phyloP scores from a whole-genome alignment of 2,888 invertebrate species.

The Onchidella celtica region DNA sequence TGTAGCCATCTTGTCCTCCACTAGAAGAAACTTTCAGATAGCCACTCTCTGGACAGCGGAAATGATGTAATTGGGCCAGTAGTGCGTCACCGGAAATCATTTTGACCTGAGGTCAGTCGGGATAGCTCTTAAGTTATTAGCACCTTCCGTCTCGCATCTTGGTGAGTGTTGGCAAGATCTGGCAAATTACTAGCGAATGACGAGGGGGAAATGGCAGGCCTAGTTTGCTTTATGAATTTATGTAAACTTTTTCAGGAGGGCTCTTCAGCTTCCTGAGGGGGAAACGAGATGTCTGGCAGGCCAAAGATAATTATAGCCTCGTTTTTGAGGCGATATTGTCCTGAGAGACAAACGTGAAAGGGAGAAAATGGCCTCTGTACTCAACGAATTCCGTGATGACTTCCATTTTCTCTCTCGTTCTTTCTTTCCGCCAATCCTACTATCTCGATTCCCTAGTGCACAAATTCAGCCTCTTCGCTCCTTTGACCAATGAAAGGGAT shows the following conservation, averaged over 20 bases:
- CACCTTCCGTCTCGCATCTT: not conserved
- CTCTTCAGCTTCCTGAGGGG: not conserved
- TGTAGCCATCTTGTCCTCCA: too few species aligned
- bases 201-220: not conserved
- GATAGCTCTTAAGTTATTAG: not conserved
- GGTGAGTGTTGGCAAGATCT: not conserved
- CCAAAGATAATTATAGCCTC: not conserved
- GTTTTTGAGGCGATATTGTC: too few species aligned
- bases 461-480: too few species aligned
- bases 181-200: not conserved
- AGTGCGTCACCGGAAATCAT: slow-evolving; percentile 7
- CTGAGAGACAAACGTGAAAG: too few species aligned
- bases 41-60: not conserved
- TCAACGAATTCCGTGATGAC: too few species aligned
- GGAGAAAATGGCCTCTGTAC: too few species aligned
- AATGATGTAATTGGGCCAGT: not conserved
- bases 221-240: not conserved
- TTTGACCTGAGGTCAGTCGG: slow-evolving; percentile 9
- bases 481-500: too few species aligned
- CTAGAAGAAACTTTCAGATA: not conserved
- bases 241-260: not conserved
- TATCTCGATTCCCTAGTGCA: too few species aligned
- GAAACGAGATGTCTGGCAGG: not conserved
- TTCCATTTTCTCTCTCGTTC: too few species aligned
- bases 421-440: too few species aligned